A percentile compares a stretch with the other conserved stretches of the same genome.
phyloP scores from a whole-genome alignment of 2,797 vertebrate genomes.

The Anabacerthia variegaticeps region DNA sequence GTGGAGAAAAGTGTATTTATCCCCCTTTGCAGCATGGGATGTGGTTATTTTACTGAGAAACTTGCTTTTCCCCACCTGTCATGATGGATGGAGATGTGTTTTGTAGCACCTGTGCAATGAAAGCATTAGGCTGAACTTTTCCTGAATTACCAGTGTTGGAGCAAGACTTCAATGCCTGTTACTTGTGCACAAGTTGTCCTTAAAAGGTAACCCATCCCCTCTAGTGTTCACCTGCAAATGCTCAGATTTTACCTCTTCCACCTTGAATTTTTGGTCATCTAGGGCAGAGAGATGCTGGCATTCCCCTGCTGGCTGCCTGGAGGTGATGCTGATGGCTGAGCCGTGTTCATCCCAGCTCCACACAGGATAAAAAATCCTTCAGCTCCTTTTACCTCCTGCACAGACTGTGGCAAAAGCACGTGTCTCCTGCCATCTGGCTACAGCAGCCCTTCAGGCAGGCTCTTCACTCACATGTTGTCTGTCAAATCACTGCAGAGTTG shows the following conservation, averaged over 20 bases:
- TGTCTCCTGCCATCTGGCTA: background rate
- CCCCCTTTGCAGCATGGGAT: background rate
- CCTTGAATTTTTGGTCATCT: background rate
- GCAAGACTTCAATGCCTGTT: rapidly evolving
- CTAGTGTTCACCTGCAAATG: background rate
- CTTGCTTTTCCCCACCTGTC: background rate
- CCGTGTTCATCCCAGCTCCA: background rate
- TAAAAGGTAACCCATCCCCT: background rate
- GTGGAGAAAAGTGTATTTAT: background rate
- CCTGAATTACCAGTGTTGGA: background rate
- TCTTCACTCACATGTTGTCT: rapidly evolving
- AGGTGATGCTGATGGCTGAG: slow-evolving; percentile 14
- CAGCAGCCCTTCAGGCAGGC: background rate
- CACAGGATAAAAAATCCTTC: background rate
- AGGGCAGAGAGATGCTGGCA: background rate
- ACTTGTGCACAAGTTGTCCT: background rate
- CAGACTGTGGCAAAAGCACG: background rate
- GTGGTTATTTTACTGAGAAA: background rate
- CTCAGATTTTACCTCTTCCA: background rate
- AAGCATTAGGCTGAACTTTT: background rate
- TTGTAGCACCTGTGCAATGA: background rate
- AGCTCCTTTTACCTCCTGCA: background rate
- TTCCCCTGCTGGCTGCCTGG: background rate
- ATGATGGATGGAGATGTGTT: background rate
- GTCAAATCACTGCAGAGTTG: background rate